Evolutionary conservation across 2,888 invertebrate species (phyloP), one percentile per base, ranked within the genome.

Genomic region (Metallyticus violacea): DNA sequence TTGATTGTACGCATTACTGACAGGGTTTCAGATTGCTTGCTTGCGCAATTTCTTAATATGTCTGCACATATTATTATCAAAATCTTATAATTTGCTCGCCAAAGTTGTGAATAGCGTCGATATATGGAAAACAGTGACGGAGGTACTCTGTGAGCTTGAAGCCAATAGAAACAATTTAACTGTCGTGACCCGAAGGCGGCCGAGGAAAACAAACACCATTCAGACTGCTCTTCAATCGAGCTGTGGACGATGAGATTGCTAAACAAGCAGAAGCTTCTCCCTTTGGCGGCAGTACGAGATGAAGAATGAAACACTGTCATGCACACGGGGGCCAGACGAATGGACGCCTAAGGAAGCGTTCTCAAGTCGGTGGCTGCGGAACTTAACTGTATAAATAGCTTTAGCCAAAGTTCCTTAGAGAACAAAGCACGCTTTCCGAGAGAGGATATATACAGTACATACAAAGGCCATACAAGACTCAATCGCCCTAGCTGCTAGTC

Each of bases 381-480:
- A 62, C 40, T 26, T 80, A 27, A 27, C 80, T 76, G 76, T 82
- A 28, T 82, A 76, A 82, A 82, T 76, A 76, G 82, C 62, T 82
- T 81, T 9, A 26, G 40, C 26, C 22, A 26, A 26, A 82, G 62
- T 82, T 62, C 62, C 82, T 82, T 82, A 76, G 82, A 82, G 82
- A 82, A 82, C 82, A 82, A 82, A 82, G 82, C 82, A 6, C 26
- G 82, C 22, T 40, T 26, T 25, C 25, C 26, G 76, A 76, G 27
- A 26, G 26, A 62, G 40, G 40, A 62, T 62, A 62, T 62, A 62
- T 62, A 62, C 40, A 62, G 40, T 62, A 62, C 25, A 26, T 40
- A 80, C 85, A 85, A 85, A 85, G 81, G 85, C 79, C 80, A 85
- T 27, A 79, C 79, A 80, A 80, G 85, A 85, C 62, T 78, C 81